Evolutionary conservation across 2,113 vertebrate species (phyloP).

Genomic region (Albula goreensis): DNA sequence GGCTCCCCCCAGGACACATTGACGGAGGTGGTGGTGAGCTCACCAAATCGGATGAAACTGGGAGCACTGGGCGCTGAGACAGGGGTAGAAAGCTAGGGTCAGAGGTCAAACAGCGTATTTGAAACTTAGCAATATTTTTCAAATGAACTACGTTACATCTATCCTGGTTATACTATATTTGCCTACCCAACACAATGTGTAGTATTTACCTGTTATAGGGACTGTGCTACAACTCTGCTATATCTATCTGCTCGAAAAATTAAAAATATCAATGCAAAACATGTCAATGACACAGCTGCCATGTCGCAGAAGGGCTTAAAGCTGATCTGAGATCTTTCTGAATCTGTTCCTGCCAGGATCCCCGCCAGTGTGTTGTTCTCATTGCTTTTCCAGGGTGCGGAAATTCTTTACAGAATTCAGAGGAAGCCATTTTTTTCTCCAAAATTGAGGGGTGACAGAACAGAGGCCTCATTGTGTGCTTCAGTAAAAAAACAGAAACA

Average conservation of each 20-base stretch:
- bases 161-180: background rate
- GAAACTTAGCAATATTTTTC: background rate
- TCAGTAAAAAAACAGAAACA: slow-evolving; percentile 40
- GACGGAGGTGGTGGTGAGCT: slow-evolving; percentile 95
- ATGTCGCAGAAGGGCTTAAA: too few relatives aligned
- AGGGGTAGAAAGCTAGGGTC: slow-evolving; percentile 9
- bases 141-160: too few relatives aligned
- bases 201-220: background rate
- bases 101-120: background rate
- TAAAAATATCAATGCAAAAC: too few relatives aligned
- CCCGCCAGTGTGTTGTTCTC: too few relatives aligned
- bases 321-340: too few relatives aligned
- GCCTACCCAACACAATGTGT: background rate
- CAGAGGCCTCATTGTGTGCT: slow-evolving; percentile 61
- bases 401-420: slow-evolving; percentile 16
- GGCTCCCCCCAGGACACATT: slow-evolving; percentile 97
- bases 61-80: slow-evolving; percentile 85
- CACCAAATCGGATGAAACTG: slow-evolving; percentile 85
- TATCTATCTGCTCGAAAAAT: background rate
- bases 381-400: background rate
- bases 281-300: too few relatives aligned
- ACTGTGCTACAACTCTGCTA: background rate
- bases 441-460: slow-evolving; percentile 53
- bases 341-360: too few relatives aligned
- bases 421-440: slow-evolving; percentile 49